phyloP scores from a whole-genome alignment of 2,888 invertebrate genomes.

The Netelia fuscicornis region DNA sequence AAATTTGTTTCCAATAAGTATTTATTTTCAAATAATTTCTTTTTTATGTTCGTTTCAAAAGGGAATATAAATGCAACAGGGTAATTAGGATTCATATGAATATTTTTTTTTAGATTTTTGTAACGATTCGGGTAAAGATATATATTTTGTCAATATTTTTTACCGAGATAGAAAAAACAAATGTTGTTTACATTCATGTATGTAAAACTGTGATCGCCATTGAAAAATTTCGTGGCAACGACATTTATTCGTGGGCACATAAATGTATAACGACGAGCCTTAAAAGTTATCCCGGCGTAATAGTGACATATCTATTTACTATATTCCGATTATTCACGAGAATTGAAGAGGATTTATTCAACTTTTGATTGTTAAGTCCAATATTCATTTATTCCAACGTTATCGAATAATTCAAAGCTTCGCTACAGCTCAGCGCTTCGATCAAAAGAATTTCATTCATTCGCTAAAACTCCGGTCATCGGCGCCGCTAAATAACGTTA shows the following conservation, averaged over 20 bases:
- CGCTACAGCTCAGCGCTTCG: background rate
- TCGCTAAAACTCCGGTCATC: too few species aligned
- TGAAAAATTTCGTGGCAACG: background rate
- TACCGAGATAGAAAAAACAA: too few species aligned
- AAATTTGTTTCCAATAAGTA: too few species aligned
- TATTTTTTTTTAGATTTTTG: too few species aligned
- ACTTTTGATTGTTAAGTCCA: background rate
- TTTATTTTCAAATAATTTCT: too few species aligned
- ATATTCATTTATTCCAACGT: background rate
- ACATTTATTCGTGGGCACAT: background rate
- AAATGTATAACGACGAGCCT: background rate
- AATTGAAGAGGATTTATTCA: background rate
- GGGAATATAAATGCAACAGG: too few species aligned
- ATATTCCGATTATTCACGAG: background rate
- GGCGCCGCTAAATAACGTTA: too few species aligned
- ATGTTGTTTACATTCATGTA: background rate
- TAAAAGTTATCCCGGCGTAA: conserved; percentile 1
- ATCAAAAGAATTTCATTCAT: too few species aligned
- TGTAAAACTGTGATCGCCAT: background rate
- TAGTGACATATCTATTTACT: background rate
- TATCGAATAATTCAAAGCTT: background rate
- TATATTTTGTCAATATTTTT: too few species aligned
- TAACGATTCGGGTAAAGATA: too few species aligned
- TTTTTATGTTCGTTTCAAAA: too few species aligned
- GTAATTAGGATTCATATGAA: too few species aligned